These are phyloP conservation scores for Microcebus murinus DNA, from an alignment of 2,113 vertebrate genomes.

Conservation along the genomic window DNA sequence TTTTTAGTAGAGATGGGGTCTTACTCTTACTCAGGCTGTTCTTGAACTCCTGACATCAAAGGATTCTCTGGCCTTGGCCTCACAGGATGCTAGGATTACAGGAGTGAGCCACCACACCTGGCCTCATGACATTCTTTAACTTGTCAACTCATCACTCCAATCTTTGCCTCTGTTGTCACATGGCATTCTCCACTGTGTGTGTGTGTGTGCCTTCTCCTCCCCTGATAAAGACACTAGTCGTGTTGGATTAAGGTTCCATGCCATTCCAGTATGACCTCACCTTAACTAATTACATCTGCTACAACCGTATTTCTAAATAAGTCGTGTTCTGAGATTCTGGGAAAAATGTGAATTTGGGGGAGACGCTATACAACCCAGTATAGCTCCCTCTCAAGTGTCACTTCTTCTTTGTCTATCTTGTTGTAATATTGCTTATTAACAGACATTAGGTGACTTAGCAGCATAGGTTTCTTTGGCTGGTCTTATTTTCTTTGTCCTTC, in stretches of 20 bases:
- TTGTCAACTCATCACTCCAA: not conserved
- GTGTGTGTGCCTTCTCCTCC: not conserved
- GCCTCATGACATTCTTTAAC: not conserved
- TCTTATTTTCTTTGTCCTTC: not conserved
- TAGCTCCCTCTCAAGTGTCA: not conserved
- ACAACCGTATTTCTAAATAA: not conserved
- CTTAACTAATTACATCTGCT: not conserved
- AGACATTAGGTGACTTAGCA: rapidly evolving
- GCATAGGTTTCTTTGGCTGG: not conserved
- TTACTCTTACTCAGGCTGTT: no score
- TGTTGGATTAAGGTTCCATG: not conserved
- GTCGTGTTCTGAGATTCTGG: not conserved
- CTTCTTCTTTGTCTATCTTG: not conserved
- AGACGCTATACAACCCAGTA: not conserved
- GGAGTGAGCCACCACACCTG: no score
- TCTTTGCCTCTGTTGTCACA: not conserved
- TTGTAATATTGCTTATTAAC: not conserved
- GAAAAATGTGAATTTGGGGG: not conserved
- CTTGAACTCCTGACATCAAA: no score
- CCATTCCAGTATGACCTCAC: not conserved
- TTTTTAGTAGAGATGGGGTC: no score
- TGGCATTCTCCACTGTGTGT: not conserved
- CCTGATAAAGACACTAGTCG: not conserved
- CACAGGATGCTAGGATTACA: no score
- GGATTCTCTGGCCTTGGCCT: no score